Evolutionary conservation across 2,888 invertebrate genomes (phyloP).

Genomic region (Orgyia antiqua): DNA sequence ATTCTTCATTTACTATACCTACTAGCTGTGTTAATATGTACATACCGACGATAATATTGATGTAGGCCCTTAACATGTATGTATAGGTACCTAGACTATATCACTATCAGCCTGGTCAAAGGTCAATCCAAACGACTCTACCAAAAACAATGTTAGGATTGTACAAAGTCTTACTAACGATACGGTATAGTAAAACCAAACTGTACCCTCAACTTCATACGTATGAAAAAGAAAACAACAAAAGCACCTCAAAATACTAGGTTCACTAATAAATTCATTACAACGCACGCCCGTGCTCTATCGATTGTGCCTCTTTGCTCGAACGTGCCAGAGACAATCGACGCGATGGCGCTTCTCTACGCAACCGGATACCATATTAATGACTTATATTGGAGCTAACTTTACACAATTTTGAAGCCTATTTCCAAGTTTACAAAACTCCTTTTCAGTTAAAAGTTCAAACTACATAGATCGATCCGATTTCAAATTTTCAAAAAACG

Average conservation of each 20-base stretch:
- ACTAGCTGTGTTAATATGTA: too few relatives aligned
- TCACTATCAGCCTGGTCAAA: too few relatives aligned
- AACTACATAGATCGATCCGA: slow-evolving; percentile 27
- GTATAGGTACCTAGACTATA: too few relatives aligned
- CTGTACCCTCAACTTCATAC: too few relatives aligned
- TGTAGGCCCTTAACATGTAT: too few relatives aligned
- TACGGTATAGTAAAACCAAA: too few relatives aligned
- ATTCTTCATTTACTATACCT: too few relatives aligned
- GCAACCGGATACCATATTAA: slow-evolving; percentile 38
- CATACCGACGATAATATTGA: too few relatives aligned
- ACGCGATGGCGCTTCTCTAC: slow-evolving; percentile 73
- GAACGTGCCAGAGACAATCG: slow-evolving; percentile 76
- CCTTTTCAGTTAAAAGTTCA: slow-evolving; percentile 15
- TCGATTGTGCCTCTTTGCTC: slow-evolving; percentile 74
- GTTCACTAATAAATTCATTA: slow-evolving; percentile 74
- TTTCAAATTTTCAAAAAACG: slow-evolving; percentile 43
- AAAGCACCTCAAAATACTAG: slow-evolving; percentile 41
- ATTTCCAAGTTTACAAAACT: slow-evolving; percentile 13
- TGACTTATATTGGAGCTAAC: slow-evolving; percentile 24
- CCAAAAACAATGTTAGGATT: too few relatives aligned
- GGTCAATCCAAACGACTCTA: too few relatives aligned
- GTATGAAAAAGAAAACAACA: too few relatives aligned
- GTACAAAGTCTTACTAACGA: too few relatives aligned
- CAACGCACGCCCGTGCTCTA: slow-evolving; percentile 75
- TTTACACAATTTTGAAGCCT: slow-evolving; percentile 20